phyloP scores from a whole-genome alignment of 2,888 invertebrate species.

The Sepioteuthis lessoniana region DNA sequence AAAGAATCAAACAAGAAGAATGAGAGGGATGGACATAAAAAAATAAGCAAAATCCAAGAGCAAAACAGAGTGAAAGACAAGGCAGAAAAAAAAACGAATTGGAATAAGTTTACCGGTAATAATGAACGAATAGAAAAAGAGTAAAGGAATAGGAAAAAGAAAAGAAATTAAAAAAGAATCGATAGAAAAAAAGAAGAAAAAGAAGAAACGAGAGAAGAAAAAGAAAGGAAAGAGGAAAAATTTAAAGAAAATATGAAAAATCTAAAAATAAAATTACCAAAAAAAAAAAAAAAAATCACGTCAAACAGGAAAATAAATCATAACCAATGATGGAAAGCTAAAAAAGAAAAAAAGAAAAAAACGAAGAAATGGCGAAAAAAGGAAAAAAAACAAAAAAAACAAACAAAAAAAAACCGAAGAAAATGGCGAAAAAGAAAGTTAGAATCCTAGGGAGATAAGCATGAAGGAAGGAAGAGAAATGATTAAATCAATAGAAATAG shows the following conservation, averaged over 20 bases:
- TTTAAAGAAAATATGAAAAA: no score
- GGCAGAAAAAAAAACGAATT: not conserved
- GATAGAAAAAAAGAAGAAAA: fast-evolving
- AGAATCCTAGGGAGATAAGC: not conserved
- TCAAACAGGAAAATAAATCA: not conserved
- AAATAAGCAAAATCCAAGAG: no score
- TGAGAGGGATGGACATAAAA: not conserved
- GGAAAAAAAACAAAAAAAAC: not conserved
- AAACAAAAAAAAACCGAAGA: not conserved
- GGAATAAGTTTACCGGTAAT: not conserved
- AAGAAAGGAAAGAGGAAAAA: no score
- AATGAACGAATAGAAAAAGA: no score
- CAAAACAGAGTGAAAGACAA: not conserved
- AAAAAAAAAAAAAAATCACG: not conserved
- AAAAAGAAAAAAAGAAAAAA: not conserved
- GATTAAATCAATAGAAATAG: not conserved
- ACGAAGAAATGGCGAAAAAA: fast-evolving
- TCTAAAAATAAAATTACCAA: no score
- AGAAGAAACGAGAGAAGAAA: not conserved
- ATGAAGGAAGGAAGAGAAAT: not conserved
- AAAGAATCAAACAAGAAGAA: no score
- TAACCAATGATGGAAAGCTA: no score
- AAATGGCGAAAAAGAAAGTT: not conserved
- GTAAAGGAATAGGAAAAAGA: not conserved
- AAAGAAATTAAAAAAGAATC: not conserved